Evolutionary conservation across 2,797 vertebrate species (phyloP).

Genomic region (Enteromius treurensis): DNA sequence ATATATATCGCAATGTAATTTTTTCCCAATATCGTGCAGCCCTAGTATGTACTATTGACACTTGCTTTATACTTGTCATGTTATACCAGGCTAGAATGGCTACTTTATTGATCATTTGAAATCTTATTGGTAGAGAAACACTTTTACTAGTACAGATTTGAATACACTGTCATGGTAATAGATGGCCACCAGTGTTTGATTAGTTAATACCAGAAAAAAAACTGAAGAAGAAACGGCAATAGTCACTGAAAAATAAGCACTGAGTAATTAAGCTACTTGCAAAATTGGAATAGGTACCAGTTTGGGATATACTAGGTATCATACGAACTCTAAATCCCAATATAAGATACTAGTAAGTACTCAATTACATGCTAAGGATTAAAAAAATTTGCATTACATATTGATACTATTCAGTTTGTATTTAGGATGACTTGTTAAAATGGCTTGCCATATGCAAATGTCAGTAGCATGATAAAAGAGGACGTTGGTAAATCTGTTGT

Average conservation of each 20-base stretch:
- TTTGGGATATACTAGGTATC: neutral
- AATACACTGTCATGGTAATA: neutral
- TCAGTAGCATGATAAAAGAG: slow-evolving; percentile 24
- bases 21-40: too few species aligned
- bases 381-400: neutral
- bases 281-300: neutral
- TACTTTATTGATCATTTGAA: neutral
- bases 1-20: too few species aligned
- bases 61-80: neutral
- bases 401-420: neutral
- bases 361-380: neutral
- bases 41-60: neutral
- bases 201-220: neutral
- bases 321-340: neutral
- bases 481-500: neutral
- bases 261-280: neutral
- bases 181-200: neutral
- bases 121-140: neutral
- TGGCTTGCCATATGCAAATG: slow-evolving; percentile 26
- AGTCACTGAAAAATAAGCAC: neutral
- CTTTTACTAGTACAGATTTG: neutral
- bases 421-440: neutral
- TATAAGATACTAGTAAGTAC: neutral
- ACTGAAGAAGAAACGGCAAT: neutral
- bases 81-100: neutral